phyloP scores from a whole-genome alignment of 2,797 vertebrate species.

The Centroberyx gerrardi region DNA sequence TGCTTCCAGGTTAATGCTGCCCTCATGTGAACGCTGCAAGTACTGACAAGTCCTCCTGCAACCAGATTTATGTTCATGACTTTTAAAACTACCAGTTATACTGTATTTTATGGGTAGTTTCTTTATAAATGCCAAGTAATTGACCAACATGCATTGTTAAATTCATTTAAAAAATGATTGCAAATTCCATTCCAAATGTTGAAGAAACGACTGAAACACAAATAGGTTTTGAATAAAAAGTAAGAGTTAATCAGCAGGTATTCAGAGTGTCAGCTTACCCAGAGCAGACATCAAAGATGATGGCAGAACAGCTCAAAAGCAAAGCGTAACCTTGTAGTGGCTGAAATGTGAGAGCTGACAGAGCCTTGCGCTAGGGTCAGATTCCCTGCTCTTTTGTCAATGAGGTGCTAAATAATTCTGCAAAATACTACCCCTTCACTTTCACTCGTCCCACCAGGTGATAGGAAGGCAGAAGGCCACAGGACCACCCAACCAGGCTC shows the following conservation, averaged over 20 bases:
- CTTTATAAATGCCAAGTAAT: not conserved
- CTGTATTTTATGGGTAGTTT: not conserved
- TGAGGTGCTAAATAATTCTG: constrained; percentile 85
- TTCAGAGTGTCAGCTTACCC: constrained; percentile 24
- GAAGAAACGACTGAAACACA: constrained; percentile 7
- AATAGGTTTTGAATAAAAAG: constrained; percentile 20
- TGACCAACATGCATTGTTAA: not conserved
- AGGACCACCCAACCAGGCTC: constrained; percentile 5
- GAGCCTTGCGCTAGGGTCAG: constrained; percentile 67
- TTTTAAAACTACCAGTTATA: not conserved
- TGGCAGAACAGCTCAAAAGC: constrained; percentile 43
- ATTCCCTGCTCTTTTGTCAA: constrained; percentile 81
- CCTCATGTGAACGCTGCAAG: constrained; percentile 32
- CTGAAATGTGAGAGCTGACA: constrained; percentile 79
- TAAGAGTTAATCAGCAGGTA: not conserved
- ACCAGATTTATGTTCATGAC: constrained; percentile 3
- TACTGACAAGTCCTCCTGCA: not conserved
- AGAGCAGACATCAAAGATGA: constrained; percentile 72
- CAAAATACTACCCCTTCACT: constrained; percentile 76
- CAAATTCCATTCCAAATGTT: not conserved
- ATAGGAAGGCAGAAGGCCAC: constrained; percentile 21
- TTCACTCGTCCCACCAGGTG: constrained; percentile 63
- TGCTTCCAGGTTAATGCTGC: constrained; percentile 25
- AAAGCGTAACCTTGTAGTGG: constrained; percentile 34
- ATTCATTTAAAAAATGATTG: not conserved